These are phyloP conservation scores for Paramisgurnus dabryanus DNA, from an alignment of 2,113 vertebrate genomes.

Conservation along the genomic window DNA sequence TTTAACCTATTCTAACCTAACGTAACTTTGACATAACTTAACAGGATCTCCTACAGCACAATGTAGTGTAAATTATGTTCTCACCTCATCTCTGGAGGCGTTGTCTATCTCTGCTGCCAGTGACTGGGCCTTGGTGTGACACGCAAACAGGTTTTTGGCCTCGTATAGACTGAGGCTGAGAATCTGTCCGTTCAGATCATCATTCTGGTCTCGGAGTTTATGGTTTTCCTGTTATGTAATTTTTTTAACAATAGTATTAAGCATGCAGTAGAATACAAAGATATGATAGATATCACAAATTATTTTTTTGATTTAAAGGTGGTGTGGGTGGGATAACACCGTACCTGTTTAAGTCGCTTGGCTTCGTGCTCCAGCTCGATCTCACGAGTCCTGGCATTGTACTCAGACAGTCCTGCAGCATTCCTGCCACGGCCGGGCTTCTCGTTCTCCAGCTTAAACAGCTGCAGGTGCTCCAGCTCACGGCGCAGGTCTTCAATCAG, in stretches of 20 bases:
- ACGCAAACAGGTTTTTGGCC: conserved; percentile 92
- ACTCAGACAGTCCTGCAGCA: conserved; percentile 80
- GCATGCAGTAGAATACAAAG: neutral
- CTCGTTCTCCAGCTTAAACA: conserved; percentile 92
- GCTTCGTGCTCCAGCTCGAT: conserved; percentile 94
- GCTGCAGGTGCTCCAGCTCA: conserved; percentile 92
- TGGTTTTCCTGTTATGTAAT: conserved; percentile 83
- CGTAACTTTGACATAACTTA: neutral
- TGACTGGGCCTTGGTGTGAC: conserved; percentile 94
- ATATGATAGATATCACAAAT: neutral
- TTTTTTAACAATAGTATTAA: neutral
- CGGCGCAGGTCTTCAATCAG: conserved; percentile 91
- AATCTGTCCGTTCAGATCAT: conserved; percentile 96
- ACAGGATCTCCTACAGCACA: neutral
- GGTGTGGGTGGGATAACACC: neutral
- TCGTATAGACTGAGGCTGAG: conserved; percentile 96
- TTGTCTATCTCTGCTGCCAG: conserved; percentile 97
- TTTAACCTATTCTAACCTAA: too few species aligned
- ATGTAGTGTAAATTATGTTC: neutral
- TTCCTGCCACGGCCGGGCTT: conserved; percentile 80
- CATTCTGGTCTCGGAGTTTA: conserved; percentile 94
- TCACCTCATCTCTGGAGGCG: conserved; percentile 93
- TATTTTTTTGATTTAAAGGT: neutral
- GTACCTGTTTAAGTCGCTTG: conserved; percentile 91
- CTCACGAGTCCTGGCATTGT: conserved; percentile 85